phyloP scores from a whole-genome alignment of 2,888 invertebrate species.

The Orthosia gothica region DNA sequence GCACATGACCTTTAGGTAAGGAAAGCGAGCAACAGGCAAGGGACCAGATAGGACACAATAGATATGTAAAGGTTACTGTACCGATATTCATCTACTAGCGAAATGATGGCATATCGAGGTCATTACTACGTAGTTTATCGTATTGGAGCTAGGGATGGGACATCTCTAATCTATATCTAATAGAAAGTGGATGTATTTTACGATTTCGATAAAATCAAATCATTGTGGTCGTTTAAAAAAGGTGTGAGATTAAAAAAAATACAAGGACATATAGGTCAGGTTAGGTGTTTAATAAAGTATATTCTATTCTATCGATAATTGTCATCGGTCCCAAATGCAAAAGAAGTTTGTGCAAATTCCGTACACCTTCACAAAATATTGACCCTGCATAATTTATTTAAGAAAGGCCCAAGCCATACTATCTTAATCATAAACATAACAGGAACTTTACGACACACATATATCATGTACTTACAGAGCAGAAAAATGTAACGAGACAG shows the following conservation, averaged over 20 bases:
- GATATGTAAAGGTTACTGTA: constrained; percentile 75
- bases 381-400: constrained; percentile 9
- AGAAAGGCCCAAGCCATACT: neutral
- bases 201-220: too few relatives aligned
- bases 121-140: constrained; percentile 75
- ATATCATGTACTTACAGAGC: constrained; percentile 34
- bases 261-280: too few relatives aligned
- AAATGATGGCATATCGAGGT: constrained; percentile 80
- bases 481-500: constrained; percentile 51
- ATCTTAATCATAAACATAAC: constrained; percentile 44
- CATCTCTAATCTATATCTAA: constrained; percentile 7
- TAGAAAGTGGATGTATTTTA: neutral
- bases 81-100: constrained; percentile 76
- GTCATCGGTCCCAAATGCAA: too few relatives aligned
- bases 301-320: neutral
- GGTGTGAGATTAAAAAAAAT: too few relatives aligned
- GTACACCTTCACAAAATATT: neutral
- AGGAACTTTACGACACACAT: constrained; percentile 20
- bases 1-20: constrained; percentile 30
- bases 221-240: too few relatives aligned
- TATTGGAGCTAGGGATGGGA: constrained; percentile 59
- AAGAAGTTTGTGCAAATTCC: too few relatives aligned
- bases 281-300: too few relatives aligned
- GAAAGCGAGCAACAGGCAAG: constrained; percentile 19
- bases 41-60: constrained; percentile 49